Base-by-base conservation (phyloP, 2,797 vertebrate species). In the Pempheris klunzingeri region DNA sequence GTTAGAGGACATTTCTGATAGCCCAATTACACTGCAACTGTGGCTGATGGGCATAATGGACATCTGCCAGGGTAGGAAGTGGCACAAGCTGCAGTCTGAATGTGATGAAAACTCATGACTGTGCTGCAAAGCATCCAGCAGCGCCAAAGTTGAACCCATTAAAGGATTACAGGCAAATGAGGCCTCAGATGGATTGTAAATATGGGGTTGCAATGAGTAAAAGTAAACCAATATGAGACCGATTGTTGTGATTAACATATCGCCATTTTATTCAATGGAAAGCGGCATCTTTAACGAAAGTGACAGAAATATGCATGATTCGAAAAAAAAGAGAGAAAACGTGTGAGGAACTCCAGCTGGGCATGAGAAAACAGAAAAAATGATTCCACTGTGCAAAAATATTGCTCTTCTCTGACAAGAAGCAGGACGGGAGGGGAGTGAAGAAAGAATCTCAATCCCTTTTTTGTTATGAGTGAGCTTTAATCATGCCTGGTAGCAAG, bases 371-470 rank as follows among this genome's bases (percentile, higher is more conserved):
- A 70, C 62, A 81, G 41, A 64, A 54, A 58, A 60, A 63, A 67
- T 36, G 1, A 62, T 62, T 77, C 59, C 47, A 71, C 11, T 64
- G 46, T 78, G 58, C 63, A 84, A 71, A 81, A 41, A 67, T 24
- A 57, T 11, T 62, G 18, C 4, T 43, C 15, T 53, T 58, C 44
- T 69, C 59, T 54, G 15, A 71, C 34, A 57, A 36, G 39, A 84
- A 68, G 61, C 43, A 24, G 10, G 18, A 47, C 10, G 49, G 36
- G 17, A 41, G 41, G 17, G 46, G 41, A 38, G 63, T 65, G 60
- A 58, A 60, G 59, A 6, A 15, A 26, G 39, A 78, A 76, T 59
- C 32, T 49, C 46, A 18, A n/a, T 89, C 89, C 90, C 84, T 91
- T 93, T n/a, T 89, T 81, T 83, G 20, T 66, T 53, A 58, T 38